Base-by-base conservation (phyloP, 2,113 vertebrate species). In the Poeciliopsis retropinna region DNA sequence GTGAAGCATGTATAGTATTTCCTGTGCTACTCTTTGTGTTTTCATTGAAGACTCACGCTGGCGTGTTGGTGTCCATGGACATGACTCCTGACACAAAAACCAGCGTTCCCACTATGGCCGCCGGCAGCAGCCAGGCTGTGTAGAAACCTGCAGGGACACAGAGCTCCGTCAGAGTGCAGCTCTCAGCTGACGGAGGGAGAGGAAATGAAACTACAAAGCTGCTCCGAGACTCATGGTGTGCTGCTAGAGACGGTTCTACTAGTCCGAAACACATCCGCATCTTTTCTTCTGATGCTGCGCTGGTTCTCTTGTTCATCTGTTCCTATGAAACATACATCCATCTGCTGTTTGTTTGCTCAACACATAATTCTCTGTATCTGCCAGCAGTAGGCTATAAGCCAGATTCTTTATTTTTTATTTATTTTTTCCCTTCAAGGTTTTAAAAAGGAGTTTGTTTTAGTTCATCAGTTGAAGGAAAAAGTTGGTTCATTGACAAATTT, bases 101-200 rank as follows among this genome's bases (percentile, higher is more conserved):
- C 29, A 95, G 61, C 1, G 92, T 95, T 63, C 95, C 95, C 2
- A 95, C 90, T n/a, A 92, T 75, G 0, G 95, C 93, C 0, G 93
- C 94, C 0, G 95, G 95, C 72, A 96, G 94, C 44, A 96, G 93
- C 94, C 94, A 96, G 25, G 93, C 92, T 4, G 93, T 95, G 87
- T 95, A 95, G 92, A 95, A 96, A 47, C 95, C 95, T 95, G 82
- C 73, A 83, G 71, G 84, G 64, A 78, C 61, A 86, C 6, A 83
- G 54, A 73, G 64, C n/a, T 74, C 3, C 79, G 74, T 83, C 76
- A 88, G 81, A 62, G 75, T 62, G 72, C 64, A 60, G 76, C 61
- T 81, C 57, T 81, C 11, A 13, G 64, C 9, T 70, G 79, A 78
- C 37, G 65, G 12, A 17, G 60, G 31, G 44, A 39, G 63, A 30